Evolutionary conservation across 2,888 invertebrate species (phyloP).

Genomic region (Oscheius sp.): DNA sequence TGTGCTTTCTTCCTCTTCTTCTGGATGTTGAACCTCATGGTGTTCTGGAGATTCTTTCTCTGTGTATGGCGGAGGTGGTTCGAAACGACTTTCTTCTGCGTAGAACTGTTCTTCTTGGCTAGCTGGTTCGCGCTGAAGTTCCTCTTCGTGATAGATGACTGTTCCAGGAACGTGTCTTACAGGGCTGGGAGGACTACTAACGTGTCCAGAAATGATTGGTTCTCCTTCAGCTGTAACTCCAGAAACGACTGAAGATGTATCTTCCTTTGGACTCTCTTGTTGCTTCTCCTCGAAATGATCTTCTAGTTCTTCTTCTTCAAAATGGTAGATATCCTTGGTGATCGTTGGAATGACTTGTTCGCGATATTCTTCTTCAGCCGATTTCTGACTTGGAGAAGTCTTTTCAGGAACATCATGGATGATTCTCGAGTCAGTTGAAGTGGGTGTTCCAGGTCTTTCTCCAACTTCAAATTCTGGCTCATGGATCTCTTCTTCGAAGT

Average conservation of each 20-base stretch:
- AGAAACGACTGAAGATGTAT: slow-evolving; percentile 10
- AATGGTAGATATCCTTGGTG: no score
- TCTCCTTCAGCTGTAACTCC: neutral
- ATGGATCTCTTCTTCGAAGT: neutral
- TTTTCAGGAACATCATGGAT: slow-evolving; percentile 25
- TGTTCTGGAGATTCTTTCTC: neutral
- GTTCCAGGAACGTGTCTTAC: neutral
- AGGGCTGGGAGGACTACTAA: neutral
- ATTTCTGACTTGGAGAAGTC: no score
- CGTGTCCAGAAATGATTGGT: neutral
- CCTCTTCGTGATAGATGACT: neutral
- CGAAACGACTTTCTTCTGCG: neutral
- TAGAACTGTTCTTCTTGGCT: neutral
- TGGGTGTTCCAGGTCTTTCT: slow-evolving; percentile 15
- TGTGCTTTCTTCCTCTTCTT: slow-evolving; percentile 1
- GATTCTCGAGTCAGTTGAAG: slow-evolving; percentile 13
- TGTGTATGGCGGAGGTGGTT: neutral
- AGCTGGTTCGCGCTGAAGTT: neutral
- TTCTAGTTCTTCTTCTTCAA: neutral
- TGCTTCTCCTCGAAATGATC: neutral
- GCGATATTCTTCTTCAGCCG: no score
- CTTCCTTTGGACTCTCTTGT: no score
- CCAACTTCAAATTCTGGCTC: no score
- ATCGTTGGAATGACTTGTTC: no score
- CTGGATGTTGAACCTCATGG: neutral